Base-by-base conservation (phyloP, 2,797 vertebrate genomes). In the Tapera naevia region DNA sequence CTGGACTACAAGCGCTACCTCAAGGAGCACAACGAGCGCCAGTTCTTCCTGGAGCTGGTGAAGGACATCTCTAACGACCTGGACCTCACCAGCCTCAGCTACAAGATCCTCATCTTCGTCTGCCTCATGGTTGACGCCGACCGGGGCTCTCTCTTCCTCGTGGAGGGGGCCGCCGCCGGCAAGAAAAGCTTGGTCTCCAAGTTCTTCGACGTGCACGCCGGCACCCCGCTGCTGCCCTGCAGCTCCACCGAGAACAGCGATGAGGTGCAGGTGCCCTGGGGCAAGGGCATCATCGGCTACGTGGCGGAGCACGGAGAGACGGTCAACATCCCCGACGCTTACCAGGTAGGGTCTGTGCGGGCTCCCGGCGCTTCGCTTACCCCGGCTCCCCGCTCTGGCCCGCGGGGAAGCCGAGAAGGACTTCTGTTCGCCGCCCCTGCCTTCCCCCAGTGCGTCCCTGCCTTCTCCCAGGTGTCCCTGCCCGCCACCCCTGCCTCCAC, bases 1-100 rank as follows among this genome's bases (percentile, higher is more conserved):
- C 98, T 99, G 95, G 99, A 99, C 96, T 99, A 99, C 95, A 99
- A 99, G 96, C 99, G 99, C 96, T 98, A 99, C 97, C 99, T 99
- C 83, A 99, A 99, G 96, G 98, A 99, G 89, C 98, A 99, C 96
- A 99, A 99, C 84, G 99, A 99, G 82, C 98, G 99, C 28, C 99
- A 99, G 97, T 99, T 99, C 96, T 99, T 99, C 97, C 97, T 99
- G 94, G 99, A 99, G 96, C 98, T 99, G n/a, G 99, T 99, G 28
- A 99, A 99, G 97, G 99, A 99, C 97, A 99, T 99, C 65, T 99
- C 99, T 57, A 99, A 99, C 96, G 99, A 99, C 97, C 96, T 99
- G 98, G 99, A 99, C 97, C 97, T 99, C 89, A 98, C 98, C 65
- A 99, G 99, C 92, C 98, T 99, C 76, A 99, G 99, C 98, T 99